Base-by-base conservation (phyloP, 2,797 vertebrate species). In the Sparidentex hasta region DNA sequence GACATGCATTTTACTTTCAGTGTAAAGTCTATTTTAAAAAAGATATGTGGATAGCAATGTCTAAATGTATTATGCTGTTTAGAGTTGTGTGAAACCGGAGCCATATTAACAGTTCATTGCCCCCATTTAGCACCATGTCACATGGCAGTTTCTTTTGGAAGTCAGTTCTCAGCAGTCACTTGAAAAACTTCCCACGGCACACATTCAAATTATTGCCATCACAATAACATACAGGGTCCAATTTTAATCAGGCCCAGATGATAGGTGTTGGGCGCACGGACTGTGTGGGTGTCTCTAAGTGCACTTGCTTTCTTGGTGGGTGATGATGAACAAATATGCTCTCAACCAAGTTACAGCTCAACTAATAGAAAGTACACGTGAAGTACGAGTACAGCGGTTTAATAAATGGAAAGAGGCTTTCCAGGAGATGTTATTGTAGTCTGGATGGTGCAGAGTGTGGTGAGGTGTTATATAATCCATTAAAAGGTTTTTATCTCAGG, bases 1-100 rank as follows among this genome's bases (percentile, higher is more conserved):
- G 44, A 23, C 33, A 44, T 58, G 46, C 44, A 46, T 56, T 56
- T 57, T 51, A 48, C 17, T 46, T 74, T 55, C 9, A 80, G 20
- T n/a, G 14, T 11, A 27, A 65, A 27, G 18, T 18, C 11, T 14
- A 11, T 44, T 21, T 43, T 25, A 8, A 25, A 41, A 61, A 68
- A 29, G 5, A 62, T n/a, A 41, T 4, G 11, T 25, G 14, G 5
- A 33, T 23, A 20, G n/a, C 7, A 52, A 43, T 41, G 46, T 33
- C 18, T 33, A 25, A 33, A 33, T 11, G 4, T 4, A 9, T 48
- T 18, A 29, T 29, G 21, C 61, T 48, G 23, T 25, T 46, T 8
- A 11, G 5, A 47, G 9, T 64, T 20, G 33, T 33, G 14, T 43
- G 33, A 59, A 12, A 23, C 16, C 5, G 14, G 5, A 48, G 11